Base-by-base conservation (phyloP, 2,797 vertebrate species). In the Sebastolobus altivelis region DNA sequence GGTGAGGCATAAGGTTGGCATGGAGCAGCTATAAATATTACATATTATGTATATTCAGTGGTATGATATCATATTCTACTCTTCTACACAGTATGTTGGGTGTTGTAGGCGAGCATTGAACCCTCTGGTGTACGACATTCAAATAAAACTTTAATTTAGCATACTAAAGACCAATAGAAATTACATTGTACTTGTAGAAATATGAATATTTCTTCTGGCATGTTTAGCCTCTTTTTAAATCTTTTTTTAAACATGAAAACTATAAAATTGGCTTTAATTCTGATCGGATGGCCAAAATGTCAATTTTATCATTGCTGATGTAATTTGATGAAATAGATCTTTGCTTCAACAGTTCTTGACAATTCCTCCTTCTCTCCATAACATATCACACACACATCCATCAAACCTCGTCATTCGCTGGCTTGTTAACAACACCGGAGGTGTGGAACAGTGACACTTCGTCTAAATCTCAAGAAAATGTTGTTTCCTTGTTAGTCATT, bases 401-500 rank as follows among this genome's bases (percentile, higher is more conserved):
- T 92, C 87, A 90, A 31, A 83, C 31, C 79, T 40, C 78, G 86
- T 88, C 88, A 88, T 83, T 77, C 79, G 67, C 82, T 74, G 82
- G 81, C 85, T 87, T 87, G 87, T 91, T 85, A 87, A 89, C 87
- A 78, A 52, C 87, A 90, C 86, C 79, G 65, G 81, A 82, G 91
- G 92, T 90, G 85, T 70, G 74, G 80, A 87, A 63, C 62, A 13
- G 65, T 84, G 87, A 92, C 89, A 89, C 91, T 90, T 93, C 83
- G 65, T 86, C 83, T 88, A 71, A 88, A 90, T 90, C 86, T 90
- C 77, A 87, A 85, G 84, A 90, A 93, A 93, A 91, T 70, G 74
- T 72, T 87, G 77, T 87, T 88, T 93, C 90, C 89, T 92, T 90
- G 87, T 92, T 91, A 89, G 89, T 93, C 89, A 87, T 87, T 91